Evolutionary conservation across 2,797 vertebrate genomes (phyloP).

Genomic region (Pseudochirops cupreus): DNA sequence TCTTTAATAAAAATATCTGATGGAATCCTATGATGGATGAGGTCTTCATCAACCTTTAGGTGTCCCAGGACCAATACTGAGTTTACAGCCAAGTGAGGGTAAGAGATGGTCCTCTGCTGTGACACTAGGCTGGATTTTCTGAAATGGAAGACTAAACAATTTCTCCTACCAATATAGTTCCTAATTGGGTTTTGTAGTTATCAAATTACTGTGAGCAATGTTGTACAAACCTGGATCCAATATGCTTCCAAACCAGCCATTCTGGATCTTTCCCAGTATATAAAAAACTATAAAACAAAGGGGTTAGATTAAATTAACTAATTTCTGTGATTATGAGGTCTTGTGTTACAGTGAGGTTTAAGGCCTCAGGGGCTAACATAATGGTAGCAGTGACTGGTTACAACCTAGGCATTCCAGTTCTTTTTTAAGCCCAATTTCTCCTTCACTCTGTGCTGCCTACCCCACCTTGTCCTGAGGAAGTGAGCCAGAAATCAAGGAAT

Average conservation of each 20-base stretch:
- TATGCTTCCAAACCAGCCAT: not conserved
- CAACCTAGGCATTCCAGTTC: not conserved
- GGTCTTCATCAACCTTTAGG: not conserved
- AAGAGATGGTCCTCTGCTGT: not conserved
- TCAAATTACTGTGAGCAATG: not conserved
- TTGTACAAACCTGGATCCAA: not conserved
- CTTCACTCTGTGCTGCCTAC: not conserved
- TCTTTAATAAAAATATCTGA: not conserved
- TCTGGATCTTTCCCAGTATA: not conserved
- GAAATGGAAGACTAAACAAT: not conserved
- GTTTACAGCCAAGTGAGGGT: not conserved
- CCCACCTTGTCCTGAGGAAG: not conserved
- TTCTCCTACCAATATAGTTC: not conserved
- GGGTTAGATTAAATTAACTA: not conserved
- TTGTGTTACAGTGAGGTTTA: not conserved
- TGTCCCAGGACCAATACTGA: not conserved
- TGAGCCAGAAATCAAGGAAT: not conserved
- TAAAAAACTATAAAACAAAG: not conserved
- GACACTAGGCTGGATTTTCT: not conserved
- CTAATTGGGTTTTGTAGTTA: not conserved
- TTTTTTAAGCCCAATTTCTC: not conserved
- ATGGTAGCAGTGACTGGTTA: not conserved
- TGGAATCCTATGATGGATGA: not conserved
- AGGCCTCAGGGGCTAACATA: not conserved
- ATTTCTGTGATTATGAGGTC: not conserved